phyloP scores from a whole-genome alignment of 2,797 vertebrate genomes.

The Rhyacichthys aspro region DNA sequence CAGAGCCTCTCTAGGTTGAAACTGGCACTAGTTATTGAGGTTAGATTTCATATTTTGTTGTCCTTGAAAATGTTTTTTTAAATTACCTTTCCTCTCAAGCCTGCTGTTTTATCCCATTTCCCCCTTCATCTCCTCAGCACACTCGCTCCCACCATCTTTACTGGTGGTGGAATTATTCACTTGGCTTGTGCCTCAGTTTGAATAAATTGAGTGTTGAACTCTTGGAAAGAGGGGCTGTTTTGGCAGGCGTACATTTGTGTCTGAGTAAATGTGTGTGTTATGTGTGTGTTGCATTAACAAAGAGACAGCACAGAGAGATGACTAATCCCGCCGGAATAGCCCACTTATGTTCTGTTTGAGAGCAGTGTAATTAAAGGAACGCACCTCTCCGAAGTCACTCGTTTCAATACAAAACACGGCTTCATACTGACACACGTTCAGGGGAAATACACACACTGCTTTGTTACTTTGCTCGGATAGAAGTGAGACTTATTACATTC shows the following conservation, averaged over 20 bases:
- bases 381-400: conserved; percentile 80
- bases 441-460: conserved; percentile 26
- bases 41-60: conserved; percentile 59
- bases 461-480: conserved; percentile 24
- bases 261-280: conserved; percentile 47
- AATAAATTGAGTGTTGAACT: conserved; percentile 74
- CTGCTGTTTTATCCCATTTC: conserved; percentile 44
- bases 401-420: conserved; percentile 82
- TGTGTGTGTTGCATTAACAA: conserved; percentile 71
- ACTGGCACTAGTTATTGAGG: conserved; percentile 45
- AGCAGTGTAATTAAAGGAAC: conserved; percentile 82
- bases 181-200: conserved; percentile 68
- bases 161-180: conserved; percentile 82
- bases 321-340: conserved; percentile 80
- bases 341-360: conserved; percentile 85
- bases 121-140: conserved; percentile 48
- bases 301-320: conserved; percentile 72
- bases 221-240: conserved; percentile 60
- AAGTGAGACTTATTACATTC: conserved; percentile 75
- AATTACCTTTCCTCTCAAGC: conserved; percentile 41
- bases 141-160: conserved; percentile 70
- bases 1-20: conserved; percentile 22
- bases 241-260: conserved; percentile 62
- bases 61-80: conserved; percentile 67
- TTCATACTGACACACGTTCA: conserved; percentile 55